A percentile compares a stretch with the other conserved stretches of the same genome.
These are phyloP conservation scores for Epinephelus moara DNA, from an alignment of 2,113 vertebrate species.

Conservation along the genomic window DNA sequence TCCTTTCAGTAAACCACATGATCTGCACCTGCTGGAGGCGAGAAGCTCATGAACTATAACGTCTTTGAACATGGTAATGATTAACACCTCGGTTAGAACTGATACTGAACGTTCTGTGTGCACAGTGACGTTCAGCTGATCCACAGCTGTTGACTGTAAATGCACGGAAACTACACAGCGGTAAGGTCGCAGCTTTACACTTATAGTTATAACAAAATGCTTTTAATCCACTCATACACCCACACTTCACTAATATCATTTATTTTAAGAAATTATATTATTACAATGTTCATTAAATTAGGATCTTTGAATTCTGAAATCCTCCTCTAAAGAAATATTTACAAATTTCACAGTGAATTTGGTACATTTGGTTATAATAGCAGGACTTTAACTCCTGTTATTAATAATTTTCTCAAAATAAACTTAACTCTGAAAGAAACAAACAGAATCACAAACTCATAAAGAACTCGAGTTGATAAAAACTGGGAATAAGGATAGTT, in stretches of 20 bases:
- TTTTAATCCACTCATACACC: slow-evolving; percentile 8
- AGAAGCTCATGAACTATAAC: not conserved
- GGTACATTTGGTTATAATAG: slow-evolving; percentile 55
- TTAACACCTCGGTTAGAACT: not conserved
- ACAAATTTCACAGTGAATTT: slow-evolving; percentile 79
- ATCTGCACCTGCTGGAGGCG: not conserved
- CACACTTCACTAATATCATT: slow-evolving; percentile 22
- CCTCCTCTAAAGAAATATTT: slow-evolving; percentile 58
- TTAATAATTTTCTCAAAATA: not conserved
- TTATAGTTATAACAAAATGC: not conserved
- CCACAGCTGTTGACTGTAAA: not conserved
- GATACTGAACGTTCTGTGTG: not conserved
- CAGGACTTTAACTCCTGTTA: slow-evolving; percentile 21
- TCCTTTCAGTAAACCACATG: not conserved
- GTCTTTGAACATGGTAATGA: not conserved
- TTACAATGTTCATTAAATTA: slow-evolving; percentile 60
- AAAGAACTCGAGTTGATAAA: not conserved
- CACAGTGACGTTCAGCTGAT: not conserved
- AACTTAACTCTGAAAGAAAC: slow-evolving; percentile 15
- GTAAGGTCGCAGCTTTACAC: not conserved
- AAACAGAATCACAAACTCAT: not conserved
- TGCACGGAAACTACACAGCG: not conserved
- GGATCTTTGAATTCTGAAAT: slow-evolving; percentile 12
- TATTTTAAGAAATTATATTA: slow-evolving; percentile 76
- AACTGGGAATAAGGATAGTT: not conserved